Conservation (phyloP, 2,113 vertebrate species). For the Myiozetetes cayanensis region DNA sequence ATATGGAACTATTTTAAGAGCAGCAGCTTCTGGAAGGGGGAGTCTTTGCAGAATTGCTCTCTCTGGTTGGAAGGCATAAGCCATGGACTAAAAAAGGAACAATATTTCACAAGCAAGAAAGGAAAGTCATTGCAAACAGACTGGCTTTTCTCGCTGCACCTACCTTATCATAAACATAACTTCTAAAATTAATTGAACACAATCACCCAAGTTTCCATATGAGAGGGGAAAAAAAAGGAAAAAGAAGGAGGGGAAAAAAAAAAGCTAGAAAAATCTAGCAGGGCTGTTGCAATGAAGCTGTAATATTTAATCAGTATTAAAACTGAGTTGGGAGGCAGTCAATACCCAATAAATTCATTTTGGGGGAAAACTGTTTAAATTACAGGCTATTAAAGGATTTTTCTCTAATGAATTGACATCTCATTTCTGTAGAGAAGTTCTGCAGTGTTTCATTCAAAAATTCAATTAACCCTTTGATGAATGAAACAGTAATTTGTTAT, state of each 20-base stretch:
- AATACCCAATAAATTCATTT: slow-evolving; percentile 63
- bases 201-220: background rate
- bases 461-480: slow-evolving; percentile 49
- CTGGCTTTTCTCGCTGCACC: background rate
- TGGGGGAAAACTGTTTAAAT: slow-evolving; percentile 45
- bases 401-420: slow-evolving; percentile 26
- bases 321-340: slow-evolving; percentile 53
- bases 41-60: background rate
- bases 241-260: background rate
- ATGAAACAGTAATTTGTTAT: background rate
- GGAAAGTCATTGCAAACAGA: background rate
- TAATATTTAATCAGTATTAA: slow-evolving; percentile 41
- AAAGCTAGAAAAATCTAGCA: background rate
- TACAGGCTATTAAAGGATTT: slow-evolving; percentile 64
- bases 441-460: slow-evolving; percentile 46
- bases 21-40: background rate
- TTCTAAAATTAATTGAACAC: slow-evolving; percentile 15
- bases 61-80: background rate
- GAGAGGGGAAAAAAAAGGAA: background rate
- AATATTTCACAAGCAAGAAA: background rate
- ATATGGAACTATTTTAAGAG: background rate
- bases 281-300: background rate
- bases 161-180: background rate
- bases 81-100: background rate
- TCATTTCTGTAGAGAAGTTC: slow-evolving; percentile 31